phyloP scores from a whole-genome alignment of 2,888 invertebrate species.

The Agonopterix arenella region DNA sequence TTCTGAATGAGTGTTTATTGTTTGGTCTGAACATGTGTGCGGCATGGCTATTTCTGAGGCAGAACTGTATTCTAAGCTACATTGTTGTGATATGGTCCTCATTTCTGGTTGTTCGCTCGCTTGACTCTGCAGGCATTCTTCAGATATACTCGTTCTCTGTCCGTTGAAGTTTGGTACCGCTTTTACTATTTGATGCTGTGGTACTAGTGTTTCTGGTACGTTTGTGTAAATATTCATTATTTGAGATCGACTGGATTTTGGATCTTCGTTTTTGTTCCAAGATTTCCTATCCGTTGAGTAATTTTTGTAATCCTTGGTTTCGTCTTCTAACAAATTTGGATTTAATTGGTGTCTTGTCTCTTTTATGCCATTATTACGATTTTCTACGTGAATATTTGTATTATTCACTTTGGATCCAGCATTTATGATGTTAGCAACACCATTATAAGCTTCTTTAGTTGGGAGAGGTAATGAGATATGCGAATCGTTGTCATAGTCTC shows the following conservation, averaged over 20 bases:
- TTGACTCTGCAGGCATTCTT: constrained; percentile 63
- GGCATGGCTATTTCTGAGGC: constrained; percentile 74
- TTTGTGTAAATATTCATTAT: constrained; percentile 80
- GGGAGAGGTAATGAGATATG: constrained; percentile 71
- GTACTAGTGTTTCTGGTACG: constrained; percentile 78
- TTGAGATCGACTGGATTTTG: constrained; percentile 47
- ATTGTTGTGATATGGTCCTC: constrained; percentile 83
- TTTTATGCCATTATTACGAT: constrained; percentile 64
- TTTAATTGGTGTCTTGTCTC: constrained; percentile 76
- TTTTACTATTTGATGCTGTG: constrained; percentile 76
- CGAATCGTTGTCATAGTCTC: constrained; percentile 75
- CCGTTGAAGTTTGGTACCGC: constrained; percentile 43
- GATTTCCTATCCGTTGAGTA: constrained; percentile 56
- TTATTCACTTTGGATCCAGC: constrained; percentile 88
- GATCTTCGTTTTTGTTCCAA: constrained; percentile 55
- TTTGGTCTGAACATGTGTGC: constrained; percentile 70
- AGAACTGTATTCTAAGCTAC: constrained; percentile 83
- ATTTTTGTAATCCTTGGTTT: constrained; percentile 74
- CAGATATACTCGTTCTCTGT: constrained; percentile 60
- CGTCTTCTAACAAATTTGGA: constrained; percentile 81
- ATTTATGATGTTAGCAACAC: constrained; percentile 79
- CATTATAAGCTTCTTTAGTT: constrained; percentile 64
- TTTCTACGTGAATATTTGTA: constrained; percentile 85
- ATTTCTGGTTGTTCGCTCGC: constrained; percentile 68
- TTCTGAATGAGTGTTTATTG: constrained; percentile 67